Evolutionary conservation across 2,113 vertebrate genomes (phyloP).

Genomic region (Platichthys flesus): DNA sequence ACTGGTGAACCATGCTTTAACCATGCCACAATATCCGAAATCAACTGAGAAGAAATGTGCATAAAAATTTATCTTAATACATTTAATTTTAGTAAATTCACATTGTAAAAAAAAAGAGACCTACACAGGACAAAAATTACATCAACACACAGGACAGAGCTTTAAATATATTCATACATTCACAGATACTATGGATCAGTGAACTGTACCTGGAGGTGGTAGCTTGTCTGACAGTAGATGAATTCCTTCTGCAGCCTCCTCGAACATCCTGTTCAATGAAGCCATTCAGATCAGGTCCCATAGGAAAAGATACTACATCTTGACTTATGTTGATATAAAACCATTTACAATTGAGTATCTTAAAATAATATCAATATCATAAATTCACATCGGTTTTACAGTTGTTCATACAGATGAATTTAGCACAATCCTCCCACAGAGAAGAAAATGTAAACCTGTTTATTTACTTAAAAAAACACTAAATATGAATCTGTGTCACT

Average conservation of each 20-base stretch:
- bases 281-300: not conserved
- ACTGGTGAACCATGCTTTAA: not conserved
- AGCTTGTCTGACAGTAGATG: conserved; percentile 74
- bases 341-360: not conserved
- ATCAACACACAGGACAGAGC: not conserved
- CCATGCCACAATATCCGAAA: not conserved
- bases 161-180: not conserved
- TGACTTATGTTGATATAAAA: not conserved
- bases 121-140: not conserved
- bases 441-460: not conserved
- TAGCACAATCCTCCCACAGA: not conserved
- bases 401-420: too few species aligned
- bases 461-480: not conserved
- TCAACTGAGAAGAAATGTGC: not conserved
- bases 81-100: not conserved
- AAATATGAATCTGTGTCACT: conserved; percentile 24
- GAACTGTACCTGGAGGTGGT: conserved; percentile 71
- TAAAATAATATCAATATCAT: not conserved
- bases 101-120: not conserved
- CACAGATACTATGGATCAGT: not conserved
- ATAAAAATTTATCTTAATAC: not conserved
- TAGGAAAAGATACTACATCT: not conserved
- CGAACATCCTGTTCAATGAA: conserved; percentile 65
- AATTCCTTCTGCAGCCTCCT: conserved; percentile 74
- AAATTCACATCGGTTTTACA: not conserved